These are phyloP conservation scores for Calyptomena viridis DNA, from an alignment of 2,113 vertebrate genomes.

Conservation along the genomic window DNA sequence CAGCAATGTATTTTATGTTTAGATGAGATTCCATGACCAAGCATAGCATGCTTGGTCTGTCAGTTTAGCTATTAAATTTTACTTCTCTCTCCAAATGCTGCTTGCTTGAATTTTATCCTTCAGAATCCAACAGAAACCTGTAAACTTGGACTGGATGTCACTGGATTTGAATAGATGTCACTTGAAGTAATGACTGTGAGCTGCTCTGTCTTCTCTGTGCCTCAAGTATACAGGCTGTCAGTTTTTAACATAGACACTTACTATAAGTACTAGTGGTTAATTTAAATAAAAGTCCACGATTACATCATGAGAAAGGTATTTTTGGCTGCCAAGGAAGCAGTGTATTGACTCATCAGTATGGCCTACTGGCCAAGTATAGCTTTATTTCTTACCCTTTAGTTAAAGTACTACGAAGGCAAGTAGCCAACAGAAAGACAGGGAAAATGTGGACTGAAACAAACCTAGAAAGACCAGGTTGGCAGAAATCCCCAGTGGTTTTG, in stretches of 20 bases:
- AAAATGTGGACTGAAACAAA: not conserved
- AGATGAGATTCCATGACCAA: not conserved
- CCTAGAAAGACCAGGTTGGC: conserved; percentile 7
- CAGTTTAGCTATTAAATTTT: not conserved
- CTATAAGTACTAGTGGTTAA: not conserved
- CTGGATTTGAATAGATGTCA: not conserved
- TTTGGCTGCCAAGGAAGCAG: not conserved
- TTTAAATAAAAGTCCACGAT: not conserved
- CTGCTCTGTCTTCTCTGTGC: not conserved
- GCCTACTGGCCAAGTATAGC: not conserved
- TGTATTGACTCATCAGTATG: not conserved
- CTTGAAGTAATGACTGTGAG: not conserved
- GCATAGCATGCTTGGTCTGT: not conserved
- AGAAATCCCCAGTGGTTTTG: not conserved
- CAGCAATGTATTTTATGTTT: not conserved
- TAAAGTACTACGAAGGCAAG: not conserved
- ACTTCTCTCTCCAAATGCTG: not conserved
- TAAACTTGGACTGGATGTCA: not conserved
- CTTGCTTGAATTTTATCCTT: not conserved
- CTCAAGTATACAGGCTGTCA: not conserved
- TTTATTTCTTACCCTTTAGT: not conserved
- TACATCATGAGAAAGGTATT: not conserved
- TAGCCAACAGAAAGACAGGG: not conserved
- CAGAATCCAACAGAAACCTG: not conserved
- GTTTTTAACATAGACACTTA: not conserved